Conservation (phyloP, 2,797 vertebrate genomes). For the Lindbergichthys nudifrons region DNA sequence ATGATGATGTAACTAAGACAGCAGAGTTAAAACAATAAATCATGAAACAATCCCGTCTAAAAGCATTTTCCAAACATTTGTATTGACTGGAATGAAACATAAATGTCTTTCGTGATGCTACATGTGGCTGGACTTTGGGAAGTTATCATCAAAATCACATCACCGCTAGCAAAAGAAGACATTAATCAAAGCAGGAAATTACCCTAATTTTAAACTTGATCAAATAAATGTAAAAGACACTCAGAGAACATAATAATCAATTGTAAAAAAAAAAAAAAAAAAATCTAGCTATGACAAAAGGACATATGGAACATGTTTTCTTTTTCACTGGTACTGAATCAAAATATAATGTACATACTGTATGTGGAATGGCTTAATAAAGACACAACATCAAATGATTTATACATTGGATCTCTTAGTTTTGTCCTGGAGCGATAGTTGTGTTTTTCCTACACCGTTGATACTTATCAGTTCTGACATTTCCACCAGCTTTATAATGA, state of each 20-base stretch:
- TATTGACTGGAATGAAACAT: conserved; percentile 54
- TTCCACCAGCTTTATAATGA: conserved; percentile 71
- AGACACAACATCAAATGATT: conserved; percentile 66
- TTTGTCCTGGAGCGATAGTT: conserved; percentile 62
- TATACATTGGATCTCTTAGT: conserved; percentile 63
- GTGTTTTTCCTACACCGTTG: conserved; percentile 57
- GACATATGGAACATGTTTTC: conserved; percentile 49
- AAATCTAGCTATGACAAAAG: conserved; percentile 47
- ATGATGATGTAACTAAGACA: conserved; percentile 53
- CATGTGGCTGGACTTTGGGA: conserved; percentile 81
- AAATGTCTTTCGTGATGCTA: conserved; percentile 74
- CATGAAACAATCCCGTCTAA: conserved; percentile 34
- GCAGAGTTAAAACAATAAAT: conserved; percentile 52
- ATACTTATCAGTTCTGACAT: conserved; percentile 66
- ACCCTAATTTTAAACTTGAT: conserved; percentile 33
- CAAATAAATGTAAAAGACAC: conserved; percentile 54
- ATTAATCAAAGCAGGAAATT: conserved; percentile 47
- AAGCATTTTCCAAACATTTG: conserved; percentile 33
- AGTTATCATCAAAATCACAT: conserved; percentile 52
- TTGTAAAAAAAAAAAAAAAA: conserved; percentile 43
- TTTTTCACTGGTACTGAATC: conserved; percentile 45
- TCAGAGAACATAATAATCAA: conserved; percentile 54
- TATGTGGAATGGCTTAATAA: conserved; percentile 71
- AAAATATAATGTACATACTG: conserved; percentile 62
- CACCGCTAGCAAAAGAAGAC: conserved; percentile 52